These are phyloP conservation scores for Stichodactyla mertensii DNA, from an alignment of 64 coral and sea anemone genomes.

Conservation along the genomic window DNA sequence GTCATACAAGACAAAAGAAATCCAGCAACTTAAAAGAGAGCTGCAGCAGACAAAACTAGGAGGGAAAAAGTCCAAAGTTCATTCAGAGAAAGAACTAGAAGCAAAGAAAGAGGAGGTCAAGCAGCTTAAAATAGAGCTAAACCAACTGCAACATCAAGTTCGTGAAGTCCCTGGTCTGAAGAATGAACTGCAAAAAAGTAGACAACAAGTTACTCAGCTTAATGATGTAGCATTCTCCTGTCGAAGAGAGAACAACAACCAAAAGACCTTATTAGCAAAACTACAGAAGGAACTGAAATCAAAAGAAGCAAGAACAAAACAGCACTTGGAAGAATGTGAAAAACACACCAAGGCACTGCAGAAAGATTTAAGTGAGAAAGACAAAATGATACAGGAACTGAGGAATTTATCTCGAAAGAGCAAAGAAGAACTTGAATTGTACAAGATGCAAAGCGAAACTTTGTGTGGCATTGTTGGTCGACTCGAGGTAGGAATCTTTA, in stretches of 20 bases:
- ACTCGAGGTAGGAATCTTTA: not conserved
- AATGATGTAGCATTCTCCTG: conserved; percentile 43
- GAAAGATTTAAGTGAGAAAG: conserved; percentile 8
- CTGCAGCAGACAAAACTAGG: not conserved
- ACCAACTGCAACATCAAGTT: conserved; percentile 61
- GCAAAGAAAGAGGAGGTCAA: conserved; percentile 52
- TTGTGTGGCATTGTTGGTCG: not conserved
- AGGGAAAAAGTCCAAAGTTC: not conserved
- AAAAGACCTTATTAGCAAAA: conserved; percentile 26
- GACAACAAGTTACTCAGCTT: conserved; percentile 47
- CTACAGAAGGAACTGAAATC: conserved; percentile 45
- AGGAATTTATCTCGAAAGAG: no score
- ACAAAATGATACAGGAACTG: conserved; percentile 6
- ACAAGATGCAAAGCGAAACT: conserved; percentile 8
- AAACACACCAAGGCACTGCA: not conserved
- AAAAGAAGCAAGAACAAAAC: conserved; percentile 19
- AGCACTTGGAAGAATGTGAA: conserved; percentile 1
- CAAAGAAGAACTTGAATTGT: not conserved
- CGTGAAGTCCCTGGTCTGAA: conserved; percentile 65
- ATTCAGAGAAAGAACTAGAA: conserved; percentile 49
- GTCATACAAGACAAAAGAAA: not conserved
- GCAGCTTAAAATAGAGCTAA: conserved; percentile 40
- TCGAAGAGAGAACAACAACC: conserved; percentile 43
- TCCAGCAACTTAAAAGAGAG: conserved; percentile 5
- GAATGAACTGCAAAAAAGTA: conserved; percentile 58